Evolutionary conservation across 1,140 invertebrate species (phyloP), one percentile per base, ranked within the genome.

Genomic region (Liolophura sinensis): DNA sequence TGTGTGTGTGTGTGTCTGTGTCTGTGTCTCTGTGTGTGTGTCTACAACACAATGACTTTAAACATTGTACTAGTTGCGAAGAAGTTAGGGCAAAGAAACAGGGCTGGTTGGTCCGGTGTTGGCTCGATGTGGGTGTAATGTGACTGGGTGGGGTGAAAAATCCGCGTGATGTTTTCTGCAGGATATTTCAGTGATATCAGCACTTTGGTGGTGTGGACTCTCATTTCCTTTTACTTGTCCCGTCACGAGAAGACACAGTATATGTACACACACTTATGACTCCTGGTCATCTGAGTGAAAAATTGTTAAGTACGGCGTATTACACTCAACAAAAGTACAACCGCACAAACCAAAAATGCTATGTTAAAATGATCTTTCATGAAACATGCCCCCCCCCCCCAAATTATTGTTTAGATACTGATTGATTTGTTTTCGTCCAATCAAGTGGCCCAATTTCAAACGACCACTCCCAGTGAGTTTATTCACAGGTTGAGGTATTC

Each of bases 201-300:
- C 65, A 70, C 24, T 65, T 68, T 25, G 94, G 94, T 76, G 95
- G 95, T 64, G 95, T 95, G 57, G 80, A 92, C 40, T 96, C 22
- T 14, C 55, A 15, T n/a, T n/a, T 25, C 18, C 15, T 50, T n/a
- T 62, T 47, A 58, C 7, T n/a, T n/a, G n/a, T n/a, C n/a, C n/a
- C n/a, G n/a, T n/a, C n/a, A n/a, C n/a, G n/a, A n/a, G n/a, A n/a
- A n/a, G n/a, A 4, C 56, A 27, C 56, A 27, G 18, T 18, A 46
- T 60, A 7, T 15, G 0, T n/a, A 18, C 18, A 25, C 9, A 20
- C 24, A 46, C 62, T 56, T 57, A 64, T 64, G 20, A 58, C n/a
- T n/a, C n/a, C n/a, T n/a, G n/a, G n/a, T n/a, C n/a, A n/a, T n/a
- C n/a, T n/a, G n/a, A n/a, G n/a, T n/a, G n/a, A n/a, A n/a, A n/a